Conservation (phyloP, 2,888 invertebrate genomes). For the Eupithecia centaureata region DNA sequence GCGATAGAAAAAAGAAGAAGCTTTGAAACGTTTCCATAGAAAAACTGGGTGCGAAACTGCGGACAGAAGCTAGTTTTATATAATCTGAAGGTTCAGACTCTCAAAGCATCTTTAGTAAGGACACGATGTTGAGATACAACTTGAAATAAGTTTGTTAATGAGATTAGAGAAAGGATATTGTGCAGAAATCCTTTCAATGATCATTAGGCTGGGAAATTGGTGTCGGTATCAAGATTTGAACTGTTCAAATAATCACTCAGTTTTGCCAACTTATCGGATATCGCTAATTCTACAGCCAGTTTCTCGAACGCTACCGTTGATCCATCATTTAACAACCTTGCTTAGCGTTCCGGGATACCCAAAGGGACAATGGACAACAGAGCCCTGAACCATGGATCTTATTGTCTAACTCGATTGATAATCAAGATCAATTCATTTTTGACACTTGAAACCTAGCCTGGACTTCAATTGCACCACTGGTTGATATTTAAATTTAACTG, state of each 20-base stretch:
- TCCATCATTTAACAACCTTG: background rate
- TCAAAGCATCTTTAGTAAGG: background rate
- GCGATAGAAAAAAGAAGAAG: too few relatives aligned
- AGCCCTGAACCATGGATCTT: too few relatives aligned
- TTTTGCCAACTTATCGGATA: background rate
- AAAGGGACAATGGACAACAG: background rate
- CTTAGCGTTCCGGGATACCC: background rate
- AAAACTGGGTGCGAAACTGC: too few relatives aligned
- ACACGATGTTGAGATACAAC: background rate
- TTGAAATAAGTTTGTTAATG: background rate
- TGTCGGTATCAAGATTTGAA: background rate
- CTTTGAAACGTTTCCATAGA: too few relatives aligned
- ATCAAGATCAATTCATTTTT: too few relatives aligned
- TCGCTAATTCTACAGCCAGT: background rate
- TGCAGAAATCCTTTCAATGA: background rate
- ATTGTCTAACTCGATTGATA: too few relatives aligned
- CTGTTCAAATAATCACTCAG: background rate
- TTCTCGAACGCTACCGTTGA: background rate
- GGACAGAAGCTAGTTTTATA: background rate
- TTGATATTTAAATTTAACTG: too few relatives aligned
- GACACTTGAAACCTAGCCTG: too few relatives aligned
- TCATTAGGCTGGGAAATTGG: background rate
- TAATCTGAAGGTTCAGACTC: background rate
- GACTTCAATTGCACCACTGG: too few relatives aligned
- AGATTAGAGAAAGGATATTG: background rate